Conservation (phyloP, 2,113 vertebrate species). For the Dipodomys spectabilis region DNA sequence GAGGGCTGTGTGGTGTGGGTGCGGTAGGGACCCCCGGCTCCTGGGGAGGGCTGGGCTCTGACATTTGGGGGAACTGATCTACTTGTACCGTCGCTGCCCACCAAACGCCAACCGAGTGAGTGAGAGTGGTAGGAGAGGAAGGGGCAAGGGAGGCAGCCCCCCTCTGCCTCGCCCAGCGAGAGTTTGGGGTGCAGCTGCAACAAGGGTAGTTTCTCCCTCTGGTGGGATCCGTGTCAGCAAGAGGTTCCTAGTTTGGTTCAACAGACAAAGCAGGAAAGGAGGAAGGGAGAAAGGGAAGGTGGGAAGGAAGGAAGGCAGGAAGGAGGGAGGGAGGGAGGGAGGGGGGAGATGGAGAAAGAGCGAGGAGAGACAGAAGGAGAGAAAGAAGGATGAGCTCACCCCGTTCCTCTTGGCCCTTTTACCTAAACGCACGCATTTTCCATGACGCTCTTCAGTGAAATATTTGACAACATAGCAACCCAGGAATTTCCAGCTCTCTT, state of each 20-base stretch:
- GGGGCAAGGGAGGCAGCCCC: too few relatives aligned
- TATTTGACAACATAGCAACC: slow-evolving; percentile 90
- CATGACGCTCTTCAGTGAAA: slow-evolving; percentile 93
- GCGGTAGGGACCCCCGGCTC: background rate
- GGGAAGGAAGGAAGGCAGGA: too few relatives aligned
- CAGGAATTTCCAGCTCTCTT: slow-evolving; percentile 90
- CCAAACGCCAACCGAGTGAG: too few relatives aligned
- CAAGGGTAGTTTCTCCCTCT: background rate
- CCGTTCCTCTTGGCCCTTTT: slow-evolving; percentile 77
- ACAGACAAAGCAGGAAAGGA: background rate
- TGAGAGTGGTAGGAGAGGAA: background rate
- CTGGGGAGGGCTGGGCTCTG: too few relatives aligned
- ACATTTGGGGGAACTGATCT: background rate
- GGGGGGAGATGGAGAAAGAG: too few relatives aligned
- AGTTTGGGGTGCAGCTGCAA: background rate
- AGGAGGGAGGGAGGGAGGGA: too few relatives aligned
- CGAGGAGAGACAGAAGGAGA: too few relatives aligned
- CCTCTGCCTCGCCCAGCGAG: rapidly evolving
- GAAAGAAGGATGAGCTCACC: slow-evolving; percentile 17
- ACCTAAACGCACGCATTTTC: slow-evolving; percentile 88
- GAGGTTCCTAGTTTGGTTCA: slow-evolving; percentile 78
- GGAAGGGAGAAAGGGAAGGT: background rate
- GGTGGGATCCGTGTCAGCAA: background rate
- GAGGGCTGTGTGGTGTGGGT: rapidly evolving
- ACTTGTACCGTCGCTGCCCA: rapidly evolving